Evolutionary conservation across 2,888 invertebrate species (phyloP).

Genomic region (Rosalia funebris): DNA sequence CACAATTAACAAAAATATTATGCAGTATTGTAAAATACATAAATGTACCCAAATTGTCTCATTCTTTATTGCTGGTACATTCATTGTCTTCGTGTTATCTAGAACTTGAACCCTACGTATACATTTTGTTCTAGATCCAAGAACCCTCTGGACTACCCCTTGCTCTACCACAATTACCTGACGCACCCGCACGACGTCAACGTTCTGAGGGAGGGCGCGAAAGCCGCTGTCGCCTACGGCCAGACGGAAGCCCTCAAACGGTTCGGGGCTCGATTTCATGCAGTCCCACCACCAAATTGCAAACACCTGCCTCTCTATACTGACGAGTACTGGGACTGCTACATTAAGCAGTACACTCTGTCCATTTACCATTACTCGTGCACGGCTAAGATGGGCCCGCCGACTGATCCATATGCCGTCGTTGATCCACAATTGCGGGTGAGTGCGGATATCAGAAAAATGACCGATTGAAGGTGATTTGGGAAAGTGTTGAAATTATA

Average conservation of each 20-base stretch:
- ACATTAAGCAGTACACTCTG: conserved; percentile 84
- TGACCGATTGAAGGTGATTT: too few species aligned
- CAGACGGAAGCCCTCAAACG: conserved; percentile 81
- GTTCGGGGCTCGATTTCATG: conserved; percentile 82
- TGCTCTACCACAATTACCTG: conserved; percentile 91
- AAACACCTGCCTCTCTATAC: conserved; percentile 80
- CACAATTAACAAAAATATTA: too few species aligned
- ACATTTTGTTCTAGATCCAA: conserved; percentile 59
- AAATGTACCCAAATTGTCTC: too few species aligned
- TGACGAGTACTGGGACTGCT: conserved; percentile 90
- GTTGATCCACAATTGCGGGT: conserved; percentile 82
- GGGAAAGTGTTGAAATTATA: too few species aligned
- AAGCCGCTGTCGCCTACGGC: conserved; percentile 83
- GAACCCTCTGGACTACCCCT: conserved; percentile 80
- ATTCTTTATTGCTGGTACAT: too few species aligned
- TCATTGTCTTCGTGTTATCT: too few species aligned
- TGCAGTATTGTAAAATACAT: too few species aligned
- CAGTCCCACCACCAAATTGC: conserved; percentile 82
- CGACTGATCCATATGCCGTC: conserved; percentile 80
- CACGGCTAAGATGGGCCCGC: conserved; percentile 86
- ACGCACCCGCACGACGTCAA: conserved; percentile 86
- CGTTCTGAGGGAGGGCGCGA: conserved; percentile 86
- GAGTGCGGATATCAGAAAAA: too few species aligned
- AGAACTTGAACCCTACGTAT: too few species aligned
- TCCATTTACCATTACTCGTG: conserved; percentile 89